phyloP scores from a whole-genome alignment of 2,888 invertebrate species.

The Agrypnus murinus region DNA sequence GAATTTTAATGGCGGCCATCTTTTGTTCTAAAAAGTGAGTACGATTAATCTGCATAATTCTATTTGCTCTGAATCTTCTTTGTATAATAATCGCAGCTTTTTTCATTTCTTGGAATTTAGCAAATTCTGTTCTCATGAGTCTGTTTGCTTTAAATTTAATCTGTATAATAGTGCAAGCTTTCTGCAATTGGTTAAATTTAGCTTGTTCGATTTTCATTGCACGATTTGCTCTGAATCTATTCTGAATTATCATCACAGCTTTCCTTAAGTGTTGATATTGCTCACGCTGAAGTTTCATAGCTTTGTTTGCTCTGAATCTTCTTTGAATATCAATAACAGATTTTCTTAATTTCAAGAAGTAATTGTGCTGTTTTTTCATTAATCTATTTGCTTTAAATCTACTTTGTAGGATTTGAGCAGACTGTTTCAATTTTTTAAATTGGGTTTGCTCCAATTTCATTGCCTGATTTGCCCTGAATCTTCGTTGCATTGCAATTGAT shows the following conservation, averaged over 20 bases:
- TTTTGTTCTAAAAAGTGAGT: conserved; percentile 48
- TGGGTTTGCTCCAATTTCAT: conserved; percentile 51
- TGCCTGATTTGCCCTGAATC: conserved; percentile 63
- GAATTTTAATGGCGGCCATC: conserved; percentile 70
- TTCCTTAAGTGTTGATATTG: conserved; percentile 64
- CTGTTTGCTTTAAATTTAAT: conserved; percentile 64
- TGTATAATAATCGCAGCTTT: conserved; percentile 68
- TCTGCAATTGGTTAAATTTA: conserved; percentile 50
- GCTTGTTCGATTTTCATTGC: conserved; percentile 54
- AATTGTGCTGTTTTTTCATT: conserved; percentile 63
- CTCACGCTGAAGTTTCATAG: conserved; percentile 36
- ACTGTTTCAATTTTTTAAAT: conserved; percentile 57
- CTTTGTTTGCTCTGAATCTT: conserved; percentile 63
- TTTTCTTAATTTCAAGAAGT: conserved; percentile 43
- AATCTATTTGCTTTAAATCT: conserved; percentile 71
- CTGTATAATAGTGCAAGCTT: conserved; percentile 65
- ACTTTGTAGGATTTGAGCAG: conserved; percentile 72
- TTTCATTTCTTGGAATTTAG: conserved; percentile 63
- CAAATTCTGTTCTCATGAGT: conserved; percentile 62
- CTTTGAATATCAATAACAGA: conserved; percentile 67
- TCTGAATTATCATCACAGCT: conserved; percentile 71
- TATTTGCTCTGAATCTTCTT: conserved; percentile 65
- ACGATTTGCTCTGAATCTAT: conserved; percentile 65
- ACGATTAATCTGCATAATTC: conserved; percentile 50
- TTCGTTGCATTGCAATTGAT: conserved; percentile 68